Percentiles rank a stretch among this genome's conserved stretches.
phyloP scores from a whole-genome alignment of 1,140 invertebrate species.

The Drosophila erecta region DNA sequence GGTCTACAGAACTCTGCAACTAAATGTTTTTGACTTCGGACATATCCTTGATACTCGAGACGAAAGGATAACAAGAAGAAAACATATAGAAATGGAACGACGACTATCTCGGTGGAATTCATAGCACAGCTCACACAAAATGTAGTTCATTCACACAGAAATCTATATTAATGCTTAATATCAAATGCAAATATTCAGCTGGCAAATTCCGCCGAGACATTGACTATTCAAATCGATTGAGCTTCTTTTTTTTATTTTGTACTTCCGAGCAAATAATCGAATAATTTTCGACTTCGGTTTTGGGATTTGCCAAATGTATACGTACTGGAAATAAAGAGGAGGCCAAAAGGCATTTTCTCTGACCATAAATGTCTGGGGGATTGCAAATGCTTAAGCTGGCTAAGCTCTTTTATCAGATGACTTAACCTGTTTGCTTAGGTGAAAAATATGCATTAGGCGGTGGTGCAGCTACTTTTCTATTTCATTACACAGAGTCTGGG shows the following conservation, averaged over 20 bases:
- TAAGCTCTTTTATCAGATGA: slow-evolving; percentile 22
- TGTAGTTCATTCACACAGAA: slow-evolving; percentile 16
- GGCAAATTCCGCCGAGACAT: slow-evolving; percentile 18
- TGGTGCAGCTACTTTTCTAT: slow-evolving; percentile 14
- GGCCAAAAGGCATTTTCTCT: slow-evolving; percentile 14
- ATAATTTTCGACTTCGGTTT: slow-evolving; percentile 27
- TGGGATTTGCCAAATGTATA: not conserved
- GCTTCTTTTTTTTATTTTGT: slow-evolving; percentile 17
- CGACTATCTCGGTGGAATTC: slow-evolving; percentile 8
- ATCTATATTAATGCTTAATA: slow-evolving; percentile 49
- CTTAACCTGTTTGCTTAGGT: slow-evolving; percentile 18
- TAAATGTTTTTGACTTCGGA: slow-evolving; percentile 39
- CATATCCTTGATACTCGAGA: slow-evolving; percentile 5
- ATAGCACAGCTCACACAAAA: not conserved
- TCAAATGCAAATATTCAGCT: slow-evolving; percentile 30
- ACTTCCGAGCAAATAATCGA: slow-evolving; percentile 39
- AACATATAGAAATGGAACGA: not conserved
- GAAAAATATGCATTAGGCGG: not conserved
- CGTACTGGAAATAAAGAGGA: not conserved
- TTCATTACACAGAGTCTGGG: slow-evolving; percentile 10
- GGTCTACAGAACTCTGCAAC: slow-evolving; percentile 36
- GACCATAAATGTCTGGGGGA: slow-evolving; percentile 29
- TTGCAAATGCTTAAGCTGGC: slow-evolving; percentile 7
- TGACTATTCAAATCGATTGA: slow-evolving; percentile 38
- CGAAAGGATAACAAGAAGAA: not conserved